phyloP scores from a whole-genome alignment of 1,140 invertebrate genomes.

The Trialeurodes vaporariorum region DNA sequence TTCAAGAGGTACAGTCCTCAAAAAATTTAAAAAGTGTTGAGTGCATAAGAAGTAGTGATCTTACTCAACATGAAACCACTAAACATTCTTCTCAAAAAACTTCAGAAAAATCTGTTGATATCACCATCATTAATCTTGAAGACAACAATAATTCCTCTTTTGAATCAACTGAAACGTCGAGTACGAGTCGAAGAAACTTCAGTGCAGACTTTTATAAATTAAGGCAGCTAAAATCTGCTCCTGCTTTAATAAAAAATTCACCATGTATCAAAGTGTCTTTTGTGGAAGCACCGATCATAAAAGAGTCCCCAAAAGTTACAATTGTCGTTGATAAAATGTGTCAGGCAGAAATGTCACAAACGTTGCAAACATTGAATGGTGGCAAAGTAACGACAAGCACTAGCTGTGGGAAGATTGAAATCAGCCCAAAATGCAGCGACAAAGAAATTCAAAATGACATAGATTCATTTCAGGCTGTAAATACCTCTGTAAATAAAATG shows the following conservation, averaged over 20 bases:
- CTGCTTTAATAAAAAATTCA: background rate
- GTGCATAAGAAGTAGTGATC: too few relatives aligned
- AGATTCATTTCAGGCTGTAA: background rate
- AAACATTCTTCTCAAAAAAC: too few relatives aligned
- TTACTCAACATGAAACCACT: too few relatives aligned
- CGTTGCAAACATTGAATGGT: background rate
- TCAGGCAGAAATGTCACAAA: background rate
- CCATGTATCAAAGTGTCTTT: background rate
- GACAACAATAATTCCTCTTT: too few relatives aligned
- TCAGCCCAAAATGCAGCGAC: background rate
- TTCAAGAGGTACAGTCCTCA: too few relatives aligned
- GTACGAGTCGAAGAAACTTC: too few relatives aligned
- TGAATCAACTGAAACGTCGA: too few relatives aligned
- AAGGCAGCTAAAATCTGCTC: background rate
- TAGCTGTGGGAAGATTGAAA: too few relatives aligned
- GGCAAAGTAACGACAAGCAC: background rate
- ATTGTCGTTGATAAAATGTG: background rate
- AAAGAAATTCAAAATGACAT: background rate
- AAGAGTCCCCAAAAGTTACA: background rate
- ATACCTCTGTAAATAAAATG: background rate
- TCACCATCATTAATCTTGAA: too few relatives aligned
- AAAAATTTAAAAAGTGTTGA: too few relatives aligned
- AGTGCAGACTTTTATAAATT: too few relatives aligned
- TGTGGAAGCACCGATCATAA: background rate
- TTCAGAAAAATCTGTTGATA: too few relatives aligned